Evolutionary conservation across 2,113 vertebrate genomes (phyloP).

Genomic region (Acrocephalus arundinaceus): DNA sequence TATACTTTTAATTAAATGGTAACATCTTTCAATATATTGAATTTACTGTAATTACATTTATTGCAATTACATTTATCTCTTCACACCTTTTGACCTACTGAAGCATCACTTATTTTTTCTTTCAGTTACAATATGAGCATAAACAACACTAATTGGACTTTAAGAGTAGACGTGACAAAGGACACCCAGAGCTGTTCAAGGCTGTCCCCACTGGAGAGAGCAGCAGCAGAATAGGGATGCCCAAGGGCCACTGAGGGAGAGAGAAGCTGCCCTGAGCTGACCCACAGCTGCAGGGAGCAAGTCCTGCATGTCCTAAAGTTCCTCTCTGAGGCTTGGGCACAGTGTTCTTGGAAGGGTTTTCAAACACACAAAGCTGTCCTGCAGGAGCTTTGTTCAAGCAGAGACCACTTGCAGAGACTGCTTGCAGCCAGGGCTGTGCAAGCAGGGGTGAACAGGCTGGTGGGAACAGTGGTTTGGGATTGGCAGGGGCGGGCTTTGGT

Average conservation of each 20-base stretch:
- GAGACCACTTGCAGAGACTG: neutral
- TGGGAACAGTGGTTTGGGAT: neutral
- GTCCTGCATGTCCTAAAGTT: neutral
- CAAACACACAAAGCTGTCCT: neutral
- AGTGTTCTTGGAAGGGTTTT: neutral
- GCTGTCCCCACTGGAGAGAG: neutral
- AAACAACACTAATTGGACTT: neutral
- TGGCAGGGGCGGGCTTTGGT: neutral
- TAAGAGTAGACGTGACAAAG: neutral
- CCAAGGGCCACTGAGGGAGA: neutral
- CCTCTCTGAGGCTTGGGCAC: neutral
- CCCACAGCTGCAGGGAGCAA: neutral
- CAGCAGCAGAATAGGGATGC: neutral
- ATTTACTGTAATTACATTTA: neutral
- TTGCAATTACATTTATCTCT: neutral
- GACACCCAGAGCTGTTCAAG: neutral
- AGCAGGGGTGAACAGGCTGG: neutral
- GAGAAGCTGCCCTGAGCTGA: neutral
- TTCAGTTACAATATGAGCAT: neutral
- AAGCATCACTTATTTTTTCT: neutral
- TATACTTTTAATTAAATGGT: constrained; percentile 20
- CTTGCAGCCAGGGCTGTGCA: neutral
- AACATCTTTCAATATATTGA: neutral
- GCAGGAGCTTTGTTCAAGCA: neutral
- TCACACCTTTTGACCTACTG: neutral